Evolutionary conservation across 2,113 vertebrate species (phyloP), one percentile per base, ranked within the genome.

Genomic region (Deroptyus accipitrinus): DNA sequence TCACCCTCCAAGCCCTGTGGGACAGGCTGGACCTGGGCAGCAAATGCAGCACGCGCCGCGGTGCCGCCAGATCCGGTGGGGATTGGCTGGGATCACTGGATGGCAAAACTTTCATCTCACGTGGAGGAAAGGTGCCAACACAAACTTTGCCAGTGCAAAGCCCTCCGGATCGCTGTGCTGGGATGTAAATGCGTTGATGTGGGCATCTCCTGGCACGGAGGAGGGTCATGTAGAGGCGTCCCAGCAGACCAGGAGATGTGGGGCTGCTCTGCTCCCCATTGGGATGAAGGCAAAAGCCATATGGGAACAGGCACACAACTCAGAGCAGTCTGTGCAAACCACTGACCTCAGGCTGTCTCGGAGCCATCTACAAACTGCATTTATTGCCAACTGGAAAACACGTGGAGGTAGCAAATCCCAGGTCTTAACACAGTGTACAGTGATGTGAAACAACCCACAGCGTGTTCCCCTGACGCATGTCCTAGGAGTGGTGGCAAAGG

Each of bases 221-320:
- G 27, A 80, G 31, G n/a, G 10, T 37, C 2, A 9, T 46, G 68
- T 31, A 31, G 22, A 2, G 8, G 14, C 6, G 20, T 35, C 51
- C 37, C 66, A n/a, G 33, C 31, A 64, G 49, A 18, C 9, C 57
- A 59, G 55, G 55, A 42, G 90, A 17, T 4, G 5, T 11, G 59
- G 0, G 9, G 57, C 59, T 41, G 66, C 73, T 25, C 51, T 24
- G 59, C 39, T 33, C 8, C 64, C 17, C 1, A 2, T 3, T 37
- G 49, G 49, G 48, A 76, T 5, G 23, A 13, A 7, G 54, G 83
- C 14, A 15, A 24, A 30, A 28, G 51, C 19, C 7, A 1, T 11
- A 1, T 3, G 20, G 33, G 57, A 59, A n/a, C 7, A 16, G 3
- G 1, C 41, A 3, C 12, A 0, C 37, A 12, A 0, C 17, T 28